Conservation (phyloP, 2,797 vertebrate species). For the Chromis chromis region DNA sequence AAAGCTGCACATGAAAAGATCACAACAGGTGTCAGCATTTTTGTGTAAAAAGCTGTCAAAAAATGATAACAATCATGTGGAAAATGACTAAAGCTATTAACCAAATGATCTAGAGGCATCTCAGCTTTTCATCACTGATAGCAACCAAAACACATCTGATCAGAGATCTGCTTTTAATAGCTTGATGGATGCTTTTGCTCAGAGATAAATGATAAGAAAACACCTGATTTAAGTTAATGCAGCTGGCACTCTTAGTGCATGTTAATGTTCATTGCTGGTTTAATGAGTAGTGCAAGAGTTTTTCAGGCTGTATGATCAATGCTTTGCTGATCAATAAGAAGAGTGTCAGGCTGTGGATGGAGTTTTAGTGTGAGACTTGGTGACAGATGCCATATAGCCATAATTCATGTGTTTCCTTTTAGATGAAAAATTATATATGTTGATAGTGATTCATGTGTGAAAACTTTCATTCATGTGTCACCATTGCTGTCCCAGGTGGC, state of each 20-base stretch:
- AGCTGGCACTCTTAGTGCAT: conserved; percentile 30
- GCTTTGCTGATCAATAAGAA: conserved; percentile 3
- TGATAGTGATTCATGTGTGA: neutral
- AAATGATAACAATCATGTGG: neutral
- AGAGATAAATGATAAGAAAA: conserved; percentile 14
- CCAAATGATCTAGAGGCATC: neutral
- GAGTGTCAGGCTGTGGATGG: conserved; percentile 9
- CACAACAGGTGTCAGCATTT: neutral
- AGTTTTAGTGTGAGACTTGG: neutral
- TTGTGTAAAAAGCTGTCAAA: neutral
- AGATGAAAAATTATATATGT: neutral
- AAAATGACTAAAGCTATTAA: neutral
- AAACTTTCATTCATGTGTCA: neutral
- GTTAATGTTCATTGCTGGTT: conserved; percentile 24
- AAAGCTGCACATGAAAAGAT: neutral
- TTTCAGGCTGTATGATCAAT: conserved; percentile 45
- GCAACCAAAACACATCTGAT: neutral
- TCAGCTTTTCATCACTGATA: neutral
- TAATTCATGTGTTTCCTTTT: neutral
- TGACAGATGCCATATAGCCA: conserved; percentile 2
- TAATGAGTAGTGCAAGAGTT: conserved; percentile 32
- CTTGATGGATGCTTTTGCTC: conserved; percentile 9
- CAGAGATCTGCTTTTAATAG: conserved; percentile 8
- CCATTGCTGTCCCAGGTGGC: no score
- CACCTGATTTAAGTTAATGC: conserved; percentile 17